These are phyloP conservation scores for Metopolophium dirhodum DNA, from an alignment of 1,140 invertebrate species.

Conservation along the genomic window DNA sequence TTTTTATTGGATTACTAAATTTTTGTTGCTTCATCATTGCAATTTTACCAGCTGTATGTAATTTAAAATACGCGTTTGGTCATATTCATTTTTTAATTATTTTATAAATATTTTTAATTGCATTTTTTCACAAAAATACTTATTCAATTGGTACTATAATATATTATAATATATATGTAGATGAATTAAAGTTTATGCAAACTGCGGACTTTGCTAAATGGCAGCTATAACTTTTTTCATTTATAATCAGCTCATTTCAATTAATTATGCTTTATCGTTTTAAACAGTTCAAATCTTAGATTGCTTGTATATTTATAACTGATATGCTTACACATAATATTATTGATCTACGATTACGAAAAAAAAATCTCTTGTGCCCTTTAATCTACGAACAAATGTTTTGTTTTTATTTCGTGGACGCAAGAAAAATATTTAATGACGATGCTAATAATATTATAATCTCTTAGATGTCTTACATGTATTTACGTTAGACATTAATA, in stretches of 20 bases:
- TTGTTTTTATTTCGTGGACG: background rate
- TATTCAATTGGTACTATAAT: too few relatives aligned
- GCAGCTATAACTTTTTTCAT: too few relatives aligned
- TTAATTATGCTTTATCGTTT: too few relatives aligned
- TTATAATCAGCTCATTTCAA: too few relatives aligned
- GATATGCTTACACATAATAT: too few relatives aligned
- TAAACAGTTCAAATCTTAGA: too few relatives aligned
- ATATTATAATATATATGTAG: too few relatives aligned
- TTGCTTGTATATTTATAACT: too few relatives aligned
- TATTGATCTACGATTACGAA: too few relatives aligned
- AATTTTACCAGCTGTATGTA: background rate
- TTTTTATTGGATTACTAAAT: background rate
- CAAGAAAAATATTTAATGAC: background rate
- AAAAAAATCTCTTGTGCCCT: background rate
- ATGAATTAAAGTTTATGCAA: too few relatives aligned
- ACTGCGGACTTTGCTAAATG: too few relatives aligned
- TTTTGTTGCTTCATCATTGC: background rate
- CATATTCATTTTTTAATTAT: background rate
- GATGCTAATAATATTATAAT: background rate
- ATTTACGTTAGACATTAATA: background rate
- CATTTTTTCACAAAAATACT: background rate
- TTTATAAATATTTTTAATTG: background rate
- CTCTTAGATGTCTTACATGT: background rate
- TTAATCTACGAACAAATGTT: background rate
- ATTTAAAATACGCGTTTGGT: background rate